A percentile compares a stretch with the other conserved stretches of the same genome.
These are phyloP conservation scores for Selene dorsalis DNA, from an alignment of 2,797 vertebrate species.

Conservation along the genomic window DNA sequence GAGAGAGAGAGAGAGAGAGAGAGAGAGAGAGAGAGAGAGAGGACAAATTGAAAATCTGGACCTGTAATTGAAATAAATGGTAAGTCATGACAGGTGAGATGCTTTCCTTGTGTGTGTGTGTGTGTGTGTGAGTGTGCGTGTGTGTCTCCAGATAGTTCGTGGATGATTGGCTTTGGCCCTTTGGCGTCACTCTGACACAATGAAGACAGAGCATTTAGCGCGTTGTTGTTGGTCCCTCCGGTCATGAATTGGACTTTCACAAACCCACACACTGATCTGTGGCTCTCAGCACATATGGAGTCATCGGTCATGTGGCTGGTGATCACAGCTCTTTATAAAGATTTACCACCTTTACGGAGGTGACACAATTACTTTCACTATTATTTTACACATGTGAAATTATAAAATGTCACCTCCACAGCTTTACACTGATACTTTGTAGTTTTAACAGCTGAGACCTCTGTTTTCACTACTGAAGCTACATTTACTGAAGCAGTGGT, in stretches of 20 bases:
- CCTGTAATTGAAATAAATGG: conserved; percentile 60
- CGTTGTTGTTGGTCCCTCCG: conserved; percentile 18
- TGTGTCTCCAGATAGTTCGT: conserved; percentile 18
- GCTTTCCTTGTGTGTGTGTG: neutral
- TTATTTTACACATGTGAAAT: neutral
- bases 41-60: conserved; percentile 17
- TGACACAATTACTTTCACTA: neutral
- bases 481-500: neutral
- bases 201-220: conserved; percentile 38
- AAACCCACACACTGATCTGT: conserved; percentile 36
- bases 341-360: conserved; percentile 5
- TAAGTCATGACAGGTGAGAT: conserved; percentile 29
- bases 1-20: neutral
- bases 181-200: conserved; percentile 25
- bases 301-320: conserved; percentile 42
- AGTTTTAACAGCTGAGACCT: conserved; percentile 25
- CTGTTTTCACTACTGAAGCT: neutral
- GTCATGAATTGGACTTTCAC: conserved; percentile 20
- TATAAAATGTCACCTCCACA: neutral
- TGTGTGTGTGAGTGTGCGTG: neutral
- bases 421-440: neutral
- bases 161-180: conserved; percentile 32
- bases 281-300: conserved; percentile 19
- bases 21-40: neutral
- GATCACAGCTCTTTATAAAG: conserved; percentile 36